phyloP scores from a whole-genome alignment of 2,797 vertebrate genomes.

The Anguilla anguilla region DNA sequence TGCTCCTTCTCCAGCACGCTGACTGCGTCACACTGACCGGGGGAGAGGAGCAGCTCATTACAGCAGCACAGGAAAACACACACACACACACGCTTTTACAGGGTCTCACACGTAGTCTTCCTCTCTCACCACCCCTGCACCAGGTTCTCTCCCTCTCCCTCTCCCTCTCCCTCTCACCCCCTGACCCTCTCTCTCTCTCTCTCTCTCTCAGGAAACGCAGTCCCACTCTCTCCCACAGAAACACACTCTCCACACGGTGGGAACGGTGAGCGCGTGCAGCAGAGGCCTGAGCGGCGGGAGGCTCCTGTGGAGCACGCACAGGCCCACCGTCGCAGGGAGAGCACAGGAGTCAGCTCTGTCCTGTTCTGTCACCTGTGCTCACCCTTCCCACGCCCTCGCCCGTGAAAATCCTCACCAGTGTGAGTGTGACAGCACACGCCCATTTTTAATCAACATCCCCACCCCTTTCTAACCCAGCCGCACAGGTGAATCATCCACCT shows the following conservation, averaged over 20 bases:
- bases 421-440: neutral
- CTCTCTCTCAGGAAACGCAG: constrained; percentile 18
- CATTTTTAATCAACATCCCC: neutral
- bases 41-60: constrained; percentile 10
- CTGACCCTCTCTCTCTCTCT: neutral
- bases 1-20: constrained; percentile 94
- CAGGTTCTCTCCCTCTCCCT: neutral
- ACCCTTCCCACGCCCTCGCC: neutral
- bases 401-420: neutral
- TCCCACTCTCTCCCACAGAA: constrained; percentile 18
- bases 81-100: no score
- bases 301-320: constrained; percentile 32
- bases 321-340: no score
- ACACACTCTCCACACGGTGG: constrained; percentile 39
- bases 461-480: neutral
- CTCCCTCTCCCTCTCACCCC: neutral
- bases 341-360: neutral
- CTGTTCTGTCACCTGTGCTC: neutral
- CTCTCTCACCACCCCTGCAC: no score
- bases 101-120: no score
- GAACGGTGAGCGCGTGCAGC: constrained; percentile 17
- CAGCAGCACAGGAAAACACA: neutral
- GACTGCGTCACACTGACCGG: constrained; percentile 87
- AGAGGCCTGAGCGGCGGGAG: constrained; percentile 21
- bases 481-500: no score